Percentiles rank a stretch among this genome's conserved stretches.
Conservation (phyloP, 2,113 vertebrate genomes). For the Vulpes vulpes region DNA sequence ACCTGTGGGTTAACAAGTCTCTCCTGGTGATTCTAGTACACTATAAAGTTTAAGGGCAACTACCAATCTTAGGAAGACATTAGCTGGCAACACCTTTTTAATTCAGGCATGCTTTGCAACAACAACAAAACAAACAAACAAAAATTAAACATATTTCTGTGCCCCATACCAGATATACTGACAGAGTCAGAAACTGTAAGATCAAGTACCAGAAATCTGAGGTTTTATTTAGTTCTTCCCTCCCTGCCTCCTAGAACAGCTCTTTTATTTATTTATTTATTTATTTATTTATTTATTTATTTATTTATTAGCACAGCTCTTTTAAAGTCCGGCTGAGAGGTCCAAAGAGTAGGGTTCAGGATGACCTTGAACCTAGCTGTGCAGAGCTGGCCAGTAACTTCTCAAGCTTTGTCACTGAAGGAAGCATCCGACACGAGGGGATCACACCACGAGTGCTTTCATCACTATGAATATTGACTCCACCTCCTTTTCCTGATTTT, state of each 20-base stretch:
- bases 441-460: not conserved
- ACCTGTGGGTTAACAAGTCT: not conserved
- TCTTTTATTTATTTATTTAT: not conserved
- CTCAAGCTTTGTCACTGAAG: not conserved
- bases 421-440: not conserved
- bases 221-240: not conserved
- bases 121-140: not conserved
- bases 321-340: not conserved
- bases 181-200: not conserved
- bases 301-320: not conserved
- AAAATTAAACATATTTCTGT: not conserved
- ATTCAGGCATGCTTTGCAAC: not conserved
- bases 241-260: not conserved
- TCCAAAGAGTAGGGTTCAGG: not conserved
- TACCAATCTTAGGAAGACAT: not conserved
- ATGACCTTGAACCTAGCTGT: not conserved
- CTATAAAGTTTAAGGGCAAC: not conserved
- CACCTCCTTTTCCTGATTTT: not conserved
- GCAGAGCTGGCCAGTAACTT: not conserved
- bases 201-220: not conserved
- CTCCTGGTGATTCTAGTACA: not conserved
- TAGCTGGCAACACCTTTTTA: not conserved
- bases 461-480: not conserved
- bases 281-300: no score
- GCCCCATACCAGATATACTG: accelerated